Evolutionary conservation across 1,140 invertebrate genomes (phyloP).

Genomic region (Kradibia gibbosae): DNA sequence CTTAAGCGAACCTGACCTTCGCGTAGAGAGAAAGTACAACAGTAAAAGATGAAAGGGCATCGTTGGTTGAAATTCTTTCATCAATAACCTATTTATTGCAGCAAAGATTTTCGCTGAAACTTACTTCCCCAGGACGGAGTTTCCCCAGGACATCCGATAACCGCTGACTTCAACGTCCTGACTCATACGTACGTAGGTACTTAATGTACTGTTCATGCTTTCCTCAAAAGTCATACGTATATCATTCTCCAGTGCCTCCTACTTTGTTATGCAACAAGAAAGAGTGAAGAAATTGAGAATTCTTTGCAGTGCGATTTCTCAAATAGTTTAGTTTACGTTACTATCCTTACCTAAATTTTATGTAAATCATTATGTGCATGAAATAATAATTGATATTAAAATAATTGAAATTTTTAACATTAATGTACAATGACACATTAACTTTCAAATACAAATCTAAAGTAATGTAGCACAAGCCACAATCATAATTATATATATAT

Average conservation of each 20-base stretch:
- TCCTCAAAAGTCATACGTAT: not conserved
- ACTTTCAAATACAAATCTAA: too few species aligned
- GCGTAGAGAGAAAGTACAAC: not conserved
- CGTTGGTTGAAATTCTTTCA: conserved; percentile 12
- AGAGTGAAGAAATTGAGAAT: too few species aligned
- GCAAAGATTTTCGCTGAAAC: conserved; percentile 7
- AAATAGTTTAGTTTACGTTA: too few species aligned
- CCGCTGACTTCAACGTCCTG: not conserved
- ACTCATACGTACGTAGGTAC: conserved; percentile 34
- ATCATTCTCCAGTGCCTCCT: not conserved
- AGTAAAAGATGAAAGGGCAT: not conserved
- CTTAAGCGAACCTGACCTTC: not conserved
- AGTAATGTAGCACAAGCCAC: too few species aligned
- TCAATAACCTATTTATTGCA: conserved; percentile 34
- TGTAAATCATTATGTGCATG: too few species aligned
- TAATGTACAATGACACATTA: too few species aligned
- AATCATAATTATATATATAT: too few species aligned
- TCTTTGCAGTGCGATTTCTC: too few species aligned
- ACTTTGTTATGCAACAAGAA: too few species aligned
- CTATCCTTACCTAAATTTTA: too few species aligned
- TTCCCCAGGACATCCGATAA: conserved; percentile 10
- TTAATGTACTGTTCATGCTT: not conserved
- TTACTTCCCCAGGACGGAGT: conserved; percentile 11
- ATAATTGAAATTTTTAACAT: too few species aligned
- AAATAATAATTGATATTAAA: too few species aligned